Evolutionary conservation across 2,888 invertebrate genomes (phyloP).

Genomic region (Eucriotettix oculatus): DNA sequence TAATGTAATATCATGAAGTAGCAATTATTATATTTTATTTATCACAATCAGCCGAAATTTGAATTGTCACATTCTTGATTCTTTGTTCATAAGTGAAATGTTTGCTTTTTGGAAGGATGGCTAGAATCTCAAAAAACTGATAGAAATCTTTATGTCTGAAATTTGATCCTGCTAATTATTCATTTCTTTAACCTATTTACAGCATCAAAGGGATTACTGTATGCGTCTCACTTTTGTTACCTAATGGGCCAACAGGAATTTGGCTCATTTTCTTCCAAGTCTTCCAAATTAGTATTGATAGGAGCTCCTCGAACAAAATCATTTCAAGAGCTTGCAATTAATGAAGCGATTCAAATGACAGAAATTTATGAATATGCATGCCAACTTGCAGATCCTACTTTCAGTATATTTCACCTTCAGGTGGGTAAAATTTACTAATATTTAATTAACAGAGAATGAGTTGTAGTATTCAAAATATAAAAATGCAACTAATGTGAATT

Average conservation of each 20-base stretch:
- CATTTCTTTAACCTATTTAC: conserved; percentile 10
- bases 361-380: conserved; percentile 91
- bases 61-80: no score
- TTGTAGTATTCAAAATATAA: no score
- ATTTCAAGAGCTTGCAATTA: conserved; percentile 52
- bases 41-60: no score
- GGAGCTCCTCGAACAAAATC: conserved; percentile 51
- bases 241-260: conserved; percentile 62
- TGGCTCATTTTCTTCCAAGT: conserved; percentile 20
- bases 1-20: no score
- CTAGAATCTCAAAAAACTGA: no score
- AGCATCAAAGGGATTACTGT: conserved; percentile 61
- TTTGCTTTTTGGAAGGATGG: no score
- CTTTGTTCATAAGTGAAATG: no score
- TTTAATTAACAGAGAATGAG: no score
- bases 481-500: neutral
- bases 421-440: no score
- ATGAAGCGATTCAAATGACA: conserved; percentile 81
- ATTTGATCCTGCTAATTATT: no score
- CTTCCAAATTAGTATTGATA: conserved; percentile 56
- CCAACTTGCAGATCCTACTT: conserved; percentile 56
- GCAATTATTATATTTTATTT: no score
- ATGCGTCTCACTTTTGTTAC: conserved; percentile 93
- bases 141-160: no score
- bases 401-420: conserved; percentile 16